These are phyloP conservation scores for Fukomys damarensis DNA, from an alignment of 2,113 vertebrate genomes.

Conservation along the genomic window DNA sequence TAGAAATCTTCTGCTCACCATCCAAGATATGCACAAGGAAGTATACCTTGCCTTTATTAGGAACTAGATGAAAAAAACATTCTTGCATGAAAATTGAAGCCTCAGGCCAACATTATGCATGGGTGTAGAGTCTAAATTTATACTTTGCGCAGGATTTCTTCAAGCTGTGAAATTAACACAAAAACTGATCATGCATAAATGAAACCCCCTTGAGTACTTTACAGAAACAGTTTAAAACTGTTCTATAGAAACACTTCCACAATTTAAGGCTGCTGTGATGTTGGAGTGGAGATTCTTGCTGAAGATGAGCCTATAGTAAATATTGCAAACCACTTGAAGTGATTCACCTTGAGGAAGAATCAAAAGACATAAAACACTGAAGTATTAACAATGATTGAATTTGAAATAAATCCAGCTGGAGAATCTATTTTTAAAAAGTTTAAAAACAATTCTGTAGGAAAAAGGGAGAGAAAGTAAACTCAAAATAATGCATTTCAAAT, in stretches of 20 bases:
- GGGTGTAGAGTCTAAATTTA: constrained; percentile 33
- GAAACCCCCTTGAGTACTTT: not conserved
- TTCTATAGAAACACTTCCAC: not conserved
- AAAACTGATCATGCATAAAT: constrained; percentile 32
- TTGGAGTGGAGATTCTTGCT: not conserved
- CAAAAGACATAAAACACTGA: not conserved
- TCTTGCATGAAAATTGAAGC: constrained; percentile 2
- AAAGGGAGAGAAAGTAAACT: constrained; percentile 42
- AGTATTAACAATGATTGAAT: not conserved
- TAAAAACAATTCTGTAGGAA: constrained; percentile 31
- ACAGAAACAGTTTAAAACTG: constrained; percentile 47
- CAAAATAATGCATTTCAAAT: constrained; percentile 12
- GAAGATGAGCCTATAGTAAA: constrained; percentile 40
- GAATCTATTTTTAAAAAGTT: constrained; percentile 29
- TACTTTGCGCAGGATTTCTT: constrained; percentile 19
- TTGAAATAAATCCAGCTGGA: not conserved
- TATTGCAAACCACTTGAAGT: not conserved
- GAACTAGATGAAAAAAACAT: not conserved
- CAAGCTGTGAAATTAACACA: constrained; percentile 49
- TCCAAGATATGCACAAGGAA: not conserved
- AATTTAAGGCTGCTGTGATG: constrained; percentile 21
- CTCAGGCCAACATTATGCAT: not conserved
- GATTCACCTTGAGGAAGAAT: constrained; percentile 32
- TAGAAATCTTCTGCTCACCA: not conserved
- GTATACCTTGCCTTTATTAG: constrained; percentile 26